Base-by-base conservation (phyloP, 2,797 vertebrate species). In the Chiloscyllium punctatum region DNA sequence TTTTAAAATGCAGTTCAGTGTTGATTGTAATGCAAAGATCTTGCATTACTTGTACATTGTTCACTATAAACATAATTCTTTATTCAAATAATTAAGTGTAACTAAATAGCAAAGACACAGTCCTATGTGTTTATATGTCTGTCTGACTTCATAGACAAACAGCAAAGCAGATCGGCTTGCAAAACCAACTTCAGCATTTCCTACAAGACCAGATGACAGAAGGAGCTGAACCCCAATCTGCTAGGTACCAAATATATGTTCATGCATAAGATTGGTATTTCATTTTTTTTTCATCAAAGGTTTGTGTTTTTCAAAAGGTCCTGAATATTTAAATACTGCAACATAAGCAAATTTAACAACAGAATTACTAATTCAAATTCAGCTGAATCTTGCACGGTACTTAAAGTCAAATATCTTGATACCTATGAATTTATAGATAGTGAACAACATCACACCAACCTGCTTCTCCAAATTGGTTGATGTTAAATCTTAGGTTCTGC, bases 171-270 rank as follows among this genome's bases (percentile, higher is more conserved):
- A 97, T 98, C 94, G 97, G 97, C 0, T 96, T 99, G 15, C 99
- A 99, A 97, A 99, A 98, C 91, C 99, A 99, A 86, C 98, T 99
- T 95, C 99, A 99, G 96, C 98, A 98, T 94, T 97, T 99, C 96
- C 97, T 98, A 96, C 98, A 99, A 96, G 97, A 98, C 87, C 98
- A 97, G 96, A 97, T 98, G 94, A 96, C 96, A 0, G 98, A 98
- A 96, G 96, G 97, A 66, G 98, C 98, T 0, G 97, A 98, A 0
- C 97, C 98, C 23, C 97, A 96, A 0, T 98, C 98, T 0, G 98
- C 98, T 96, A 98, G 98, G 99, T 99, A 97, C 71, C 37, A 53
- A 66, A 91, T 66, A 92, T 25, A 66, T 37, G 69, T n/a, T 71
- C n/a, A 27, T 51, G 51, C 30, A 94, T 1, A 0, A 51, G 25